Evolutionary conservation across 2,888 invertebrate genomes (phyloP).

Genomic region (Drosophila algonquin): DNA sequence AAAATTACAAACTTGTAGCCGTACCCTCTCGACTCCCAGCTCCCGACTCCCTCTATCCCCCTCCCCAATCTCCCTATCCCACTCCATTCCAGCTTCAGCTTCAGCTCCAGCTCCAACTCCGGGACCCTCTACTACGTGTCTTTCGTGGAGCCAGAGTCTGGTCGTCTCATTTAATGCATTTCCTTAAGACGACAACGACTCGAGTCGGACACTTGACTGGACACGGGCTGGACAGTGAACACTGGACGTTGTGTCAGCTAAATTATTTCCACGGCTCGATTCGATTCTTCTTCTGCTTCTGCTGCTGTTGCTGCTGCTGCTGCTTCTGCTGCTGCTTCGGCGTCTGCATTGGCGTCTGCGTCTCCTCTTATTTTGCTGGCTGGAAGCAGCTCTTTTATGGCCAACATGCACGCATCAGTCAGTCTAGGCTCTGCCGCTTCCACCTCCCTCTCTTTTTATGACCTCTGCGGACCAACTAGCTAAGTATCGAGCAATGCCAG

Average conservation of each 20-base stretch:
- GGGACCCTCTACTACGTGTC: slow-evolving; percentile 3
- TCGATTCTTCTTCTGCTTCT: slow-evolving; percentile 30
- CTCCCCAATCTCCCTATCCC: background rate
- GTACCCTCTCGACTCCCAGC: slow-evolving; percentile 7
- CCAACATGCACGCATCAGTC: slow-evolving; percentile 76
- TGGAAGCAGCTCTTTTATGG: slow-evolving; percentile 68
- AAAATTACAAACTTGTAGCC: slow-evolving; percentile 56
- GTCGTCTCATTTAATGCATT: slow-evolving; percentile 69
- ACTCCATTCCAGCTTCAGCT: background rate
- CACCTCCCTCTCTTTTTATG: slow-evolving; percentile 66
- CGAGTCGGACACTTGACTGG: slow-evolving; percentile 57
- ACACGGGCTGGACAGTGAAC: slow-evolving; percentile 40
- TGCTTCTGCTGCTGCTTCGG: background rate
- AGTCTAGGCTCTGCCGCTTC: slow-evolving; percentile 49
- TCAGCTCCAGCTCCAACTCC: background rate
- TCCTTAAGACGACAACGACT: slow-evolving; percentile 68
- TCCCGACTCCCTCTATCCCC: slow-evolving; percentile 7
- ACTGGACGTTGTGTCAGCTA: slow-evolving; percentile 66
- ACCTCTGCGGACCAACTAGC: slow-evolving; percentile 65
- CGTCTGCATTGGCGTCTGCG: background rate
- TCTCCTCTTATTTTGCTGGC: slow-evolving; percentile 21
- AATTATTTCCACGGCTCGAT: slow-evolving; percentile 64
- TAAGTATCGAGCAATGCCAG: slow-evolving; percentile 73
- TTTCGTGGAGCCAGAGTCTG: slow-evolving; percentile 20
- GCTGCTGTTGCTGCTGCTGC: too few species aligned